phyloP scores from a whole-genome alignment of 2,113 vertebrate genomes.

The Odontophorus gujanensis region DNA sequence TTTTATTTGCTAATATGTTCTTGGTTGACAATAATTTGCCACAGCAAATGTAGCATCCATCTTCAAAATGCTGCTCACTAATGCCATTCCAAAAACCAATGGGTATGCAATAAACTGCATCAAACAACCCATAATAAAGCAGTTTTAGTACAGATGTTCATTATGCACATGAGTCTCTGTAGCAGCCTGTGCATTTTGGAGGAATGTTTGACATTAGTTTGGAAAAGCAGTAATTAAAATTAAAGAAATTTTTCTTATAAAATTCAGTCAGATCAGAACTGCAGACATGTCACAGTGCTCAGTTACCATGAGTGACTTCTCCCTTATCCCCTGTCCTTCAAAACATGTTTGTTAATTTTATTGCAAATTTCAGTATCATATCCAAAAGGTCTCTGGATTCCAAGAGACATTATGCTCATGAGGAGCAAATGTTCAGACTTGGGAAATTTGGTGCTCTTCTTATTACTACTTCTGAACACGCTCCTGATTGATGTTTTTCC shows the following conservation, averaged over 20 bases:
- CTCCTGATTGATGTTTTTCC: neutral
- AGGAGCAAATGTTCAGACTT: neutral
- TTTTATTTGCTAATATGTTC: conserved; percentile 70
- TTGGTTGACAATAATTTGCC: conserved; percentile 37
- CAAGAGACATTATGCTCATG: neutral
- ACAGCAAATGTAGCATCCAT: conserved; percentile 9
- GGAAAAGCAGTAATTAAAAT: conserved; percentile 44
- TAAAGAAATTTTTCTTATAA: neutral
- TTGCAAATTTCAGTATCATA: neutral
- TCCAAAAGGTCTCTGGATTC: neutral
- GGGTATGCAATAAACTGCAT: conserved; percentile 31
- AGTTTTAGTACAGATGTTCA: conserved; percentile 72
- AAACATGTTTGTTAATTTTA: neutral
- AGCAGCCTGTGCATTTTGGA: conserved; percentile 54
- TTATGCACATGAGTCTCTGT: conserved; percentile 60
- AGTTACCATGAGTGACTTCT: neutral
- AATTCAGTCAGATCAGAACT: neutral
- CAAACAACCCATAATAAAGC: conserved; percentile 52
- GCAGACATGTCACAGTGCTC: neutral
- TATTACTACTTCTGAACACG: rapidly evolving
- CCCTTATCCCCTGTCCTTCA: neutral
- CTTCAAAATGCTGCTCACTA: conserved; percentile 54
- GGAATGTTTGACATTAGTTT: conserved; percentile 58
- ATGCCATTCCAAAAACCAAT: conserved; percentile 49
- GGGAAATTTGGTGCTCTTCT: neutral